Evolutionary conservation across 2,113 vertebrate species (phyloP), one percentile per base, ranked within the genome.

Genomic region (Dicrurus megarhynchus): DNA sequence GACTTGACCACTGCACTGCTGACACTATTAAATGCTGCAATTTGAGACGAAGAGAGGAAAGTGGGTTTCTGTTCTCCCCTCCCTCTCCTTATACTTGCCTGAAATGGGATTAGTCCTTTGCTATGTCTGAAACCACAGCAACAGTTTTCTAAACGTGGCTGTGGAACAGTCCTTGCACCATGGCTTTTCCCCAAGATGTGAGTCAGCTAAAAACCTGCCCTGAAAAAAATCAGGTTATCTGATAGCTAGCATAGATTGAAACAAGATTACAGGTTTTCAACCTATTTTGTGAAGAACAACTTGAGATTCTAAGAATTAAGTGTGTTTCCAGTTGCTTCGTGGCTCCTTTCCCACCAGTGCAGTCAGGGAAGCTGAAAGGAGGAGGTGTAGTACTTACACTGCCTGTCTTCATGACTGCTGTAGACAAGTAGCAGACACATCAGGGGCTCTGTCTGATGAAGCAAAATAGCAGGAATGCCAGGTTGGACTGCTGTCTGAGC

Each of bases 351-450:
- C 53, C 24, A 26, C 11, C 24, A 24, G 42, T 12, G 47, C 1
- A 4, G 35, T 8, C 1, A 46, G n/a, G 27, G 28, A 55, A 44
- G 16, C 50, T 84, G 68, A 75, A 75, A 46, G 32, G 30, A 61
- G 22, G 22, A 20, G 46, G 10, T 0, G 0, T 3, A 17, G 53
- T 24, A 16, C 61, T 87, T 55, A 11, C 10, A 10, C 0, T 69
- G 42, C 33, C 63, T 42, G 21, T 30, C n/a, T 61, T 42, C 24
- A 4, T 49, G 49, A 5, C 56, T 60, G 49, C 53, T 53, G 0
- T 2, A 27, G 50, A 16, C 30, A 63, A 50, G 32, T 7, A 65
- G 28, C 47, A 52, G 32, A n/a, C 16, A 6, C 23, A 7, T 20
- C 1, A 2, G 41, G 1, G 5, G 15, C 33, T 76, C 68, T 85